Evolutionary conservation across 1,140 invertebrate genomes (phyloP).

Genomic region (Mizuhopecten yessoensis): DNA sequence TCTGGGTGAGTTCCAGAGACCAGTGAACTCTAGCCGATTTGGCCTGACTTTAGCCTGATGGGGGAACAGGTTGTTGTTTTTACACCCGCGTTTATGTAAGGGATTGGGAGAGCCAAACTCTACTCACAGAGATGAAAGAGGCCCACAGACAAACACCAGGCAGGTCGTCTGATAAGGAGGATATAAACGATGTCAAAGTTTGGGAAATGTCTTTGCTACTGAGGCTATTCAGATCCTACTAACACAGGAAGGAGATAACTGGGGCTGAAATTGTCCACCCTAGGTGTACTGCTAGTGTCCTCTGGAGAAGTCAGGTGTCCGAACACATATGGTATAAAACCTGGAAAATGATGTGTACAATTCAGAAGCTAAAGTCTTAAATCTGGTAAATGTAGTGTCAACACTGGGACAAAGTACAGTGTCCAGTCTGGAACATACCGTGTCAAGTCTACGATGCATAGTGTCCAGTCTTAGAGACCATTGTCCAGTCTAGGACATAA

Average conservation of each 20-base stretch:
- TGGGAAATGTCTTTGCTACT: slow-evolving; percentile 26
- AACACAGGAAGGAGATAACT: neutral
- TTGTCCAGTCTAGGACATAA: neutral
- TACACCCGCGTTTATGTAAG: neutral
- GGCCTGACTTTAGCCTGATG: neutral
- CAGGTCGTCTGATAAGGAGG: slow-evolving; percentile 20
- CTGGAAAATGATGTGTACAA: too few relatives aligned
- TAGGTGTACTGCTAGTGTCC: neutral
- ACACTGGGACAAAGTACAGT: too few relatives aligned
- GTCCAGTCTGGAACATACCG: too few relatives aligned
- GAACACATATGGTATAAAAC: too few relatives aligned
- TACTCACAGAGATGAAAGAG: slow-evolving; percentile 22
- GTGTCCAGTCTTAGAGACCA: neutral
- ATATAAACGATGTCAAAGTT: slow-evolving; percentile 20
- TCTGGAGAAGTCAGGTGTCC: neutral
- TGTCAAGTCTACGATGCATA: too few relatives aligned
- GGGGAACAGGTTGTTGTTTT: slow-evolving; percentile 20
- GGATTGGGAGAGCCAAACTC: neutral
- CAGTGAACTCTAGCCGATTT: neutral
- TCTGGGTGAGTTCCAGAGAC: slow-evolving; percentile 13
- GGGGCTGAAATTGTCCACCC: neutral
- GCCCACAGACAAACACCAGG: slow-evolving; percentile 12
- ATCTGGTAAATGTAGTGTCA: too few relatives aligned
- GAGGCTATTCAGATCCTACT: neutral
- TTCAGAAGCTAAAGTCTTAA: too few relatives aligned